Evolutionary conservation across 2,113 vertebrate genomes (phyloP).

Genomic region (Aspidoscelis tigris): DNA sequence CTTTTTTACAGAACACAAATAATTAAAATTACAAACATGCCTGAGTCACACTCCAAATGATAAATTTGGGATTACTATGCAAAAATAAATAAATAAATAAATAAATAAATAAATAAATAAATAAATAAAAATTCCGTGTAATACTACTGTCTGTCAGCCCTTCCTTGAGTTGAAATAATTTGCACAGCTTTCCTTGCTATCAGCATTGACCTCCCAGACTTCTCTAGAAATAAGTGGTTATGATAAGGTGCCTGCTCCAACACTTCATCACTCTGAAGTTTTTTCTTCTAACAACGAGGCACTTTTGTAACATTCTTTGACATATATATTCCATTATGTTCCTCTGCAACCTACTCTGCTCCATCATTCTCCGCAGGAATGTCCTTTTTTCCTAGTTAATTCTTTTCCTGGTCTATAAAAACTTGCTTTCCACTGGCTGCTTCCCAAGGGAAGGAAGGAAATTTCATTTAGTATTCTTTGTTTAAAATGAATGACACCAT

Average conservation of each 20-base stretch:
- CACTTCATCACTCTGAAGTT: neutral
- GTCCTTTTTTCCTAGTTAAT: neutral
- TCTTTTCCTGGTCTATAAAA: neutral
- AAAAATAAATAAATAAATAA: neutral
- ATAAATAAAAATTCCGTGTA: no score
- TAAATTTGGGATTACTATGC: neutral
- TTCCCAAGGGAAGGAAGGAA: neutral
- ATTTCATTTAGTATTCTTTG: neutral
- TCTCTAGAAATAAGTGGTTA: constrained; percentile 5
- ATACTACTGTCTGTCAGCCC: neutral
- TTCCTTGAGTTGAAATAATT: constrained; percentile 23
- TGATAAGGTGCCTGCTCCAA: neutral
- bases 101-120: neutral
- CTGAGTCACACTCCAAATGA: neutral
- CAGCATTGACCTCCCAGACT: neutral
- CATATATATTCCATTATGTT: neutral
- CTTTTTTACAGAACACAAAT: neutral
- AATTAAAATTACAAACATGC: neutral
- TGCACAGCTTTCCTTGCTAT: neutral
- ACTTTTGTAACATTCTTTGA: constrained; percentile 1
- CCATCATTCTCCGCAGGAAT: neutral
- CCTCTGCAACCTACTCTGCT: neutral
- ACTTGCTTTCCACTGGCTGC: neutral
- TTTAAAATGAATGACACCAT: neutral
- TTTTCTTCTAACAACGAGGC: neutral